Evolutionary conservation across 2,113 vertebrate genomes (phyloP), one percentile per base, ranked within the genome.

Genomic region (Datnioides undecimradiatus): DNA sequence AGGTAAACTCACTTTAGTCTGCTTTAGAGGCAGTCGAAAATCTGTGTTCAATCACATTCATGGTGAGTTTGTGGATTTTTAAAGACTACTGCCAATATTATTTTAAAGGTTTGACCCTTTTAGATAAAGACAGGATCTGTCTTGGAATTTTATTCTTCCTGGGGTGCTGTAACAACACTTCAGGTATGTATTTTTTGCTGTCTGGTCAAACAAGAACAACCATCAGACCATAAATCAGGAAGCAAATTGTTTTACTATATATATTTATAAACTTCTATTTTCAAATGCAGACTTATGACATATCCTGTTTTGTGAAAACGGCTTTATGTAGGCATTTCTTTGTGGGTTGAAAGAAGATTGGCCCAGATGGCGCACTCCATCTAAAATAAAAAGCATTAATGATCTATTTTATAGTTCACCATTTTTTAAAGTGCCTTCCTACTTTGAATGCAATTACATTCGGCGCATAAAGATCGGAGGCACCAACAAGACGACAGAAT

Each of bases 361-460:
- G 33, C 12, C 68, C 63, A 79, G 68, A 79, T 74, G 40, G 48
- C 29, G n/a, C 3, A 49, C 41, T 19, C 2, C 8, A 40, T 66
- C 17, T n/a, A n/a, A n/a, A 2, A 67, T 14, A 76, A 64, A n/a
- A 31, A 16, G 8, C 23, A 49, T 63, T 68, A 71, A 85, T 85
- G 55, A 52, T 46, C 58, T 34, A 41, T 68, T 73, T 73, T 54
- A 74, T 69, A 68, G 33, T 51, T 49, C 19, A 10, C 7, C 11
- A 34, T n/a, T 46, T 67, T 51, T 60, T 65, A 58, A 54, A 55
- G 29, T 17, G 40, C 13, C 16, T 40, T 9, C 11, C 0, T 43
- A 38, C 16, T 55, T 55, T 48, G 2, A 57, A 69, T 48, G 31
- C 31, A 36, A 38, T 80, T 52, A 11, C 2, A 29, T 43, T 48